These are phyloP conservation scores for Paratrypauchen microcephalus DNA, from an alignment of 2,797 vertebrate species.

Conservation along the genomic window DNA sequence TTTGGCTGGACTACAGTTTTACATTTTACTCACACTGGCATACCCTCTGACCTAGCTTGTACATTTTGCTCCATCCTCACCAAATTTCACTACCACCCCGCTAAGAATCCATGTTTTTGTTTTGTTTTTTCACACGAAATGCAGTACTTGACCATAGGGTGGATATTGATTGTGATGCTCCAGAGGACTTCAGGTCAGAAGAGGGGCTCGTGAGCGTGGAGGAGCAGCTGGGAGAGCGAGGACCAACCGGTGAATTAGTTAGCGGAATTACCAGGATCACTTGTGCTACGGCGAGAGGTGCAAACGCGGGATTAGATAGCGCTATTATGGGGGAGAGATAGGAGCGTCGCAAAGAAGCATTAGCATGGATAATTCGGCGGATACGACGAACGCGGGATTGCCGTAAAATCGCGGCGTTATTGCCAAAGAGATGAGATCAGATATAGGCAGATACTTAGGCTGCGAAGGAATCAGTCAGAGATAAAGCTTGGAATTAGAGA, in stretches of 20 bases:
- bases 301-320: constrained; percentile 77
- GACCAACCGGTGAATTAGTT: constrained; percentile 76
- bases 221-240: constrained; percentile 50
- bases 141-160: constrained; percentile 19
- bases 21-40: not conserved
- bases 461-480: constrained; percentile 52
- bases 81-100: not conserved
- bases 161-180: constrained; percentile 44
- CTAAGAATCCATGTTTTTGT: constrained; percentile 9
- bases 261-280: constrained; percentile 78
- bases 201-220: constrained; percentile 50
- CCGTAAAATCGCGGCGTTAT: constrained; percentile 76
- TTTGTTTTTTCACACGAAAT: not conserved
- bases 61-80: not conserved
- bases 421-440: constrained; percentile 73
- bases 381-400: constrained; percentile 70
- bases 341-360: constrained; percentile 78
- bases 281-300: constrained; percentile 70
- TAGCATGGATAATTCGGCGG: constrained; percentile 78
- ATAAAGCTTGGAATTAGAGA: constrained; percentile 72
- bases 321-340: constrained; percentile 77
- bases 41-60: not conserved
- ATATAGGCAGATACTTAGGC: constrained; percentile 56
- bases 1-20: not conserved
- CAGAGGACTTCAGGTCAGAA: constrained; percentile 53